Conservation (phyloP, 1,140 invertebrate species). For the Drosophila ercepeae region DNA sequence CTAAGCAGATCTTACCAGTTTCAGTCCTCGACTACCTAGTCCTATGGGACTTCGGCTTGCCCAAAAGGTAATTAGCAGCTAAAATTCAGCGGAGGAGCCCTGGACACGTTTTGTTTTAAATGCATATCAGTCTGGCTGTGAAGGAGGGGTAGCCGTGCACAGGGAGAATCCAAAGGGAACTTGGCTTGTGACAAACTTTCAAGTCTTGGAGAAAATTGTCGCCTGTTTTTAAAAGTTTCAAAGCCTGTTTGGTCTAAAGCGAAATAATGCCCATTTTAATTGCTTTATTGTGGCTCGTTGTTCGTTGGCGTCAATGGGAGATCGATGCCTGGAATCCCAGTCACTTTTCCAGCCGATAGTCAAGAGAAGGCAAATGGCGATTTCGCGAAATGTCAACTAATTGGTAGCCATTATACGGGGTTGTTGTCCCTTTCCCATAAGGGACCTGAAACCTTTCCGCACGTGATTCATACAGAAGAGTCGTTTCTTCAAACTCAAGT, state of each 20-base stretch:
- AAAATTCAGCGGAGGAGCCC: slow-evolving; percentile 64
- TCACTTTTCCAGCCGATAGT: not conserved
- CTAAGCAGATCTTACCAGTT: slow-evolving; percentile 45
- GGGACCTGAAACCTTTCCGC: not conserved
- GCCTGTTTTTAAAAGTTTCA: too few relatives aligned
- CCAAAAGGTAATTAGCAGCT: slow-evolving; percentile 80
- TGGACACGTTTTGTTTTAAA: slow-evolving; percentile 79
- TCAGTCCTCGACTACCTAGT: not conserved
- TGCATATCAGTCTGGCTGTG: slow-evolving; percentile 65
- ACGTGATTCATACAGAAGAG: slow-evolving; percentile 26
- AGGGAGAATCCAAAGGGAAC: not conserved
- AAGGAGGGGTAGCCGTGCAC: not conserved
- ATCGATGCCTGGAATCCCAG: slow-evolving; percentile 29
- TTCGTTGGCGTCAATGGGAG: slow-evolving; percentile 74
- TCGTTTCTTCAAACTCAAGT: slow-evolving; percentile 54
- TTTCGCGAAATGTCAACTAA: slow-evolving; percentile 73
- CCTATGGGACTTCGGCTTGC: slow-evolving; percentile 42
- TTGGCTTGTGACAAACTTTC: too few relatives aligned
- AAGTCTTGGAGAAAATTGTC: too few relatives aligned
- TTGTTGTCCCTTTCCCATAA: slow-evolving; percentile 31
- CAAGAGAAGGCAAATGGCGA: slow-evolving; percentile 63
- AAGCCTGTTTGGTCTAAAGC: too few relatives aligned
- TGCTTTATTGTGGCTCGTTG: slow-evolving; percentile 64
- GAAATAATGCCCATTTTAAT: slow-evolving; percentile 81
- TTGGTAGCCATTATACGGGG: slow-evolving; percentile 68